phyloP scores from a whole-genome alignment of 2,113 vertebrate genomes.

The Pipra filicauda region DNA sequence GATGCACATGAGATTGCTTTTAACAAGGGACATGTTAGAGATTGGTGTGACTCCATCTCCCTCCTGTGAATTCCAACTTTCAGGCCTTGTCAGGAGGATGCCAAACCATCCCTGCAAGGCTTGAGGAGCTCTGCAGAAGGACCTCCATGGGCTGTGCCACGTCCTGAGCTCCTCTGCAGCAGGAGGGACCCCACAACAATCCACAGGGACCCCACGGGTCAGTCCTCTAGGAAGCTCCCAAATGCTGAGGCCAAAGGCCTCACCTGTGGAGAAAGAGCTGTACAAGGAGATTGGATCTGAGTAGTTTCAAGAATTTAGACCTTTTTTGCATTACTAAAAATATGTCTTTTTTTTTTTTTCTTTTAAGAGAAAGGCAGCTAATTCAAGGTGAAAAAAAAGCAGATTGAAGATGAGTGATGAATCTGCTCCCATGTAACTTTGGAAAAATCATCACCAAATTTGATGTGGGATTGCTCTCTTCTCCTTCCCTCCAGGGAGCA shows the following conservation, averaged over 20 bases:
- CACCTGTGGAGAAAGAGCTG: not conserved
- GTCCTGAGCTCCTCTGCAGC: not conserved
- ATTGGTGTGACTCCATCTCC: not conserved
- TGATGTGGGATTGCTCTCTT: not conserved
- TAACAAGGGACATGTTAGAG: not conserved
- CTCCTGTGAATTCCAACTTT: not conserved
- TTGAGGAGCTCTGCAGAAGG: not conserved
- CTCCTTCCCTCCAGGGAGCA: not conserved
- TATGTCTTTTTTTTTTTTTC: not conserved
- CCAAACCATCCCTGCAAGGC: not conserved
- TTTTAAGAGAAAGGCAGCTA: not conserved
- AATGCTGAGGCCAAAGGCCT: not conserved
- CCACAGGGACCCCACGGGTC: fast-evolving
- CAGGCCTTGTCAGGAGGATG: not conserved
- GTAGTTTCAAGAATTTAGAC: not conserved
- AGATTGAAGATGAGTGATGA: not conserved
- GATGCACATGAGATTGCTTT: not conserved
- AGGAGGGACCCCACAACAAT: not conserved
- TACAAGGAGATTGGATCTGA: not conserved
- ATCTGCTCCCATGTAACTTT: not conserved
- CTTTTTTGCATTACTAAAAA: not conserved
- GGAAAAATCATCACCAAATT: not conserved
- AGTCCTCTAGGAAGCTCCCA: not conserved
- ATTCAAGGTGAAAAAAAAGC: not conserved
- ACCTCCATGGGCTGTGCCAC: not conserved